A percentile compares a stretch with the other conserved stretches of the same genome.
Conservation (phyloP, 2,888 invertebrate species). For the Timema cristinae region DNA sequence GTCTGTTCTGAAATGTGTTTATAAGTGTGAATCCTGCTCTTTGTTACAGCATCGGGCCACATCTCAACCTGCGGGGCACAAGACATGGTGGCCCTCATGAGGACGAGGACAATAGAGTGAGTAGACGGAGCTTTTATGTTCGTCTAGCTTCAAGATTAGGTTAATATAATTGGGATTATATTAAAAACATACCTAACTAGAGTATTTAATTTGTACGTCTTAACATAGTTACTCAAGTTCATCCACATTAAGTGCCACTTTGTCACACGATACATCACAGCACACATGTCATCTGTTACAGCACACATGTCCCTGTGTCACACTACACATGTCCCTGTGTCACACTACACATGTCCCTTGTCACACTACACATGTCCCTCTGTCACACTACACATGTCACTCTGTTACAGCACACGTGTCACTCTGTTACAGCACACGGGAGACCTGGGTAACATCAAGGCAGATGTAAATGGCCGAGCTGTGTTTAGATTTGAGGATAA, state of each 20-base stretch:
- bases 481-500: constrained; percentile 60
- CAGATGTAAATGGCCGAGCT: constrained; percentile 59
- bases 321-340: too few species aligned
- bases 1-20: too few species aligned
- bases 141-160: neutral
- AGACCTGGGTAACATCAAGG: constrained; percentile 61
- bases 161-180: neutral
- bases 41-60: constrained; percentile 46
- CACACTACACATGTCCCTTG: too few species aligned
- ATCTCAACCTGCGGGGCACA: constrained; percentile 54
- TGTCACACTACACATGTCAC: too few species aligned
- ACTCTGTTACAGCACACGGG: constrained; percentile 52
- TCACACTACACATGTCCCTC: too few species aligned
- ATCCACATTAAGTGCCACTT: neutral
- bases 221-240: neutral
- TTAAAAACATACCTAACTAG: neutral
- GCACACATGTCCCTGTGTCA: too few species aligned
- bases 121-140: constrained; percentile 5
- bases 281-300: too few species aligned
- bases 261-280: too few species aligned
- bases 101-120: constrained; percentile 44
- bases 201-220: neutral
- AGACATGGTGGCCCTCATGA: constrained; percentile 51
- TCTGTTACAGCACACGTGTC: too few species aligned
- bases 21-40: too few species aligned